Conservation (phyloP, 1,140 invertebrate species). For the Drosophila gunungcola region DNA sequence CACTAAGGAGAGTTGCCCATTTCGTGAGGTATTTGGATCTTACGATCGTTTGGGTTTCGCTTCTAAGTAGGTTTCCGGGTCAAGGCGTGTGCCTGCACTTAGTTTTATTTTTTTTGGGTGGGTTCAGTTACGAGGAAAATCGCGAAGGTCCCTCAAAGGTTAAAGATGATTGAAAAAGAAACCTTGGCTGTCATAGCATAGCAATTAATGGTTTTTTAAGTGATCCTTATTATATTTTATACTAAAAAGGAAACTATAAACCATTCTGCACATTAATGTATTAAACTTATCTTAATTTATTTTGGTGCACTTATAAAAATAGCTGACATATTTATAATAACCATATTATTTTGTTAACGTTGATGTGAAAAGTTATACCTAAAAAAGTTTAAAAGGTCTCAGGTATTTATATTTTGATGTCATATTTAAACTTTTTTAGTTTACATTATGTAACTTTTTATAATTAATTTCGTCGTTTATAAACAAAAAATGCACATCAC, state of each 20-base stretch:
- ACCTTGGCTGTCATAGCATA: constrained; percentile 13
- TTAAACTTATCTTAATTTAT: too few relatives aligned
- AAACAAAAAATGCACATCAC: too few relatives aligned
- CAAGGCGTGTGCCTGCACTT: constrained; percentile 53
- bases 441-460: too few relatives aligned
- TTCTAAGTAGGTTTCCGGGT: constrained; percentile 70
- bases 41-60: constrained; percentile 13
- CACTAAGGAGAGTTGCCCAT: constrained; percentile 23
- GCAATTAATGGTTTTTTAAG: constrained; percentile 20
- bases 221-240: neutral
- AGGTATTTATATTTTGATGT: too few relatives aligned
- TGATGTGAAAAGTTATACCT: too few relatives aligned
- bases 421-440: too few relatives aligned
- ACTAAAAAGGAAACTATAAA: neutral
- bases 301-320: too few relatives aligned
- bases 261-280: too few relatives aligned
- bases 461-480: too few relatives aligned
- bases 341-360: too few relatives aligned
- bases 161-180: constrained; percentile 20
- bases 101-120: constrained; percentile 21
- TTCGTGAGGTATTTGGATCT: constrained; percentile 31
- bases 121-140: constrained; percentile 9
- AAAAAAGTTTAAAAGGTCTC: too few relatives aligned
- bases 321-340: too few relatives aligned
- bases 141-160: constrained; percentile 31